A percentile compares a stretch with the other conserved stretches of the same genome.
phyloP scores from a whole-genome alignment of 2,113 vertebrate genomes.

The Cavia aperea region DNA sequence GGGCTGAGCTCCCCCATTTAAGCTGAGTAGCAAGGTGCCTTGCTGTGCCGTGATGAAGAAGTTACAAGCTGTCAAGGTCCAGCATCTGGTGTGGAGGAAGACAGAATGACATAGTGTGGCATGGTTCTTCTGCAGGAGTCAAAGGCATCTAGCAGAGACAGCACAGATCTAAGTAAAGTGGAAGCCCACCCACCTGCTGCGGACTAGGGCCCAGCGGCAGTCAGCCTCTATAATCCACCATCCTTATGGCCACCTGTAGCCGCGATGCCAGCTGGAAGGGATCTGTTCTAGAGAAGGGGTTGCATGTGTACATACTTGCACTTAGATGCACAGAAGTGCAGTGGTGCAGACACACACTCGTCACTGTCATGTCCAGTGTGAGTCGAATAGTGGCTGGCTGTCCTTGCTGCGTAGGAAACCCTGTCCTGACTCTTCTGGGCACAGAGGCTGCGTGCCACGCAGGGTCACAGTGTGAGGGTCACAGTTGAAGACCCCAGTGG shows the following conservation, averaged over 20 bases:
- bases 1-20: not conserved
- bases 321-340: not conserved
- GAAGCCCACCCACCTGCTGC: not conserved
- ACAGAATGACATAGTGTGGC: not conserved
- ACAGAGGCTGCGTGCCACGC: not conserved
- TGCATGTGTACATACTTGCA: too few species aligned
- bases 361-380: not conserved
- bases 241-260: not conserved
- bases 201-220: not conserved
- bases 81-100: not conserved
- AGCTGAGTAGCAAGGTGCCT: not conserved
- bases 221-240: not conserved
- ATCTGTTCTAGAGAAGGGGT: not conserved
- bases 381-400: not conserved
- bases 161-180: not conserved
- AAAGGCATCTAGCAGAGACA: not conserved
- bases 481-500: not conserved
- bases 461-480: not conserved
- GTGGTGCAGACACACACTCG: accelerated
- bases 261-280: not conserved
- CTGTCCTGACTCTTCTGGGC: not conserved
- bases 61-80: not conserved
- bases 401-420: accelerated
- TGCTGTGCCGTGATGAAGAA: not conserved
- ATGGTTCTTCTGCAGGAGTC: not conserved